Conservation (phyloP, 2,888 invertebrate species). For the Ephialtes manifestator region DNA sequence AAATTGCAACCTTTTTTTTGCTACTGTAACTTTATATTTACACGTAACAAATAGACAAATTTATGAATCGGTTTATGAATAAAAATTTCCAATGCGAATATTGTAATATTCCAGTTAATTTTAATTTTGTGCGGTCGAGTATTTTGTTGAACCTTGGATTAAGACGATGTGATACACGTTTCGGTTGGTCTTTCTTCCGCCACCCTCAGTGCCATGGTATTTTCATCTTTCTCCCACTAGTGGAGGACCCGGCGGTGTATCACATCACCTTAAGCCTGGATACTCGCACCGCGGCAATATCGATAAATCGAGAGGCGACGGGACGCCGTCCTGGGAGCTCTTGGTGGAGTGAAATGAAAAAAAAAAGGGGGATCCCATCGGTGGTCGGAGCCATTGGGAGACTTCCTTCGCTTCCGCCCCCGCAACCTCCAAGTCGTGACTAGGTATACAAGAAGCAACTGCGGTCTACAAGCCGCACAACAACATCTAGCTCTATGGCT, state of each 20-base stretch:
- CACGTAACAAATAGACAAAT: too few species aligned
- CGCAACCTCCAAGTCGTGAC: conserved; percentile 39
- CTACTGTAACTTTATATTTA: too few species aligned
- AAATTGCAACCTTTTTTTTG: too few species aligned
- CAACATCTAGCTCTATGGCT: conserved; percentile 27
- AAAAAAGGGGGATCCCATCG: conserved; percentile 71
- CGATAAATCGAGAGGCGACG: conserved; percentile 79
- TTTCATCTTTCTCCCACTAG: background rate
- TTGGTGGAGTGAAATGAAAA: conserved; percentile 72
- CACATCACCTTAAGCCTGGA: conserved; percentile 17
- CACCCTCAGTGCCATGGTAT: background rate
- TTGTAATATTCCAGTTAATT: too few species aligned
- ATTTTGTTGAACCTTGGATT: background rate
- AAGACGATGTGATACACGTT: background rate
- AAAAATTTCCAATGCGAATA: background rate
- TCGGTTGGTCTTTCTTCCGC: too few species aligned
- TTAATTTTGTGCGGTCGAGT: background rate
- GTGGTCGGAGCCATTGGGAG: conserved; percentile 61
- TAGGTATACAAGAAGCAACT: conserved; percentile 33
- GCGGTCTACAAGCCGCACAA: conserved; percentile 20
- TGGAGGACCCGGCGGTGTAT: conserved; percentile 8
- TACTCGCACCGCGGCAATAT: conserved; percentile 73
- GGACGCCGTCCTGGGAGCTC: conserved; percentile 38
- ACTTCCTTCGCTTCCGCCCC: conserved; percentile 53
- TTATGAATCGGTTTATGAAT: background rate